Evolutionary conservation across 2,888 invertebrate genomes (phyloP).

Genomic region (Eupeodes luniger): DNA sequence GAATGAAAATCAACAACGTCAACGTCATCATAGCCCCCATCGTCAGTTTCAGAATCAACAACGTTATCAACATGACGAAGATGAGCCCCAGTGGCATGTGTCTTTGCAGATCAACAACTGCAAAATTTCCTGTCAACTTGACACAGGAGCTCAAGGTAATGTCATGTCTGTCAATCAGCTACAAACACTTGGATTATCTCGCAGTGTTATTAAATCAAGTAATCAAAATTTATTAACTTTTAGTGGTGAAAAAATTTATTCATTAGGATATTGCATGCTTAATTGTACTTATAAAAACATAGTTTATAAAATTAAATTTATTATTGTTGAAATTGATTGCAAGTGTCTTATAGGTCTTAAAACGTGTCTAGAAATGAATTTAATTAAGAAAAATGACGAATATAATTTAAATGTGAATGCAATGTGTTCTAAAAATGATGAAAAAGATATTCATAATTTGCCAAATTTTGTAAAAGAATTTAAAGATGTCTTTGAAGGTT

Average conservation of each 20-base stretch:
- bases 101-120: constrained; percentile 35
- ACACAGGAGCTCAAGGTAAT: constrained; percentile 24
- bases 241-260: constrained; percentile 28
- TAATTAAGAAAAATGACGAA: constrained; percentile 35
- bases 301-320: constrained; percentile 34
- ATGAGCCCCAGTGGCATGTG: constrained; percentile 13
- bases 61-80: constrained; percentile 14
- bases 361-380: constrained; percentile 32
- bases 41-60: not conserved
- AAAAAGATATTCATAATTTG: not conserved
- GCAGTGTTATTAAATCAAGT: constrained; percentile 10
- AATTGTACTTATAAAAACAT: constrained; percentile 16
- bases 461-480: constrained; percentile 4
- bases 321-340: constrained; percentile 22
- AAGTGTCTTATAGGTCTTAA: constrained; percentile 28
- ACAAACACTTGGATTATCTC: no score
- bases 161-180: no score
- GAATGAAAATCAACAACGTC: constrained; percentile 6
- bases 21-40: not conserved
- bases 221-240: constrained; percentile 29
- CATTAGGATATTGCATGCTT: constrained; percentile 24
- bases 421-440: not conserved
- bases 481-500: constrained; percentile 39
- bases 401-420: constrained; percentile 23
- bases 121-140: constrained; percentile 33